These are phyloP conservation scores for Theonella swinhoei DNA, from an alignment of 37 sponge, comb jelly and placozoan species.

Conservation along the genomic window DNA sequence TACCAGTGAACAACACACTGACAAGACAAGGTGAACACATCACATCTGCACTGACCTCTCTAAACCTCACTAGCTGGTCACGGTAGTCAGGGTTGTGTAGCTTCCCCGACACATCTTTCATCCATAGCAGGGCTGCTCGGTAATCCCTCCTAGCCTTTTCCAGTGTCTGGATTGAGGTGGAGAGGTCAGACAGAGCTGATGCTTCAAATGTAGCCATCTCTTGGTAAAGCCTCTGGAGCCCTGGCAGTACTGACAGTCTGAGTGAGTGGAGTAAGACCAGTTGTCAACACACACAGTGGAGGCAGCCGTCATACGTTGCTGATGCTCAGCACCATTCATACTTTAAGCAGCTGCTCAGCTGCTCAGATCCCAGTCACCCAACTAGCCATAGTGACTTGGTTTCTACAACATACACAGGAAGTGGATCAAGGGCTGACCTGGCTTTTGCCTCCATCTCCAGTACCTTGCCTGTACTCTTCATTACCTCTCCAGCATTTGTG, in stretches of 20 bases:
- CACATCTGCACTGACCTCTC: constrained; percentile 56
- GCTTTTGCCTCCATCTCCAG: constrained; percentile 35
- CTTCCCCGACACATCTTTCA: constrained; percentile 81
- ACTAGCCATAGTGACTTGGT: too few species aligned
- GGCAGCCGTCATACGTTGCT: too few species aligned
- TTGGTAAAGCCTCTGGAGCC: constrained; percentile 42
- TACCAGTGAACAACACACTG: neutral
- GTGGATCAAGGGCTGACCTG: constrained; percentile 31
- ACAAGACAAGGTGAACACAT: neutral
- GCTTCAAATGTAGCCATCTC: constrained; percentile 53
- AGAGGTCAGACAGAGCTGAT: constrained; percentile 61
- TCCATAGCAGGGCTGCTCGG: constrained; percentile 90
- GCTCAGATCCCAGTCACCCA: too few species aligned
- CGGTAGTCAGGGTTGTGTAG: constrained; percentile 82
- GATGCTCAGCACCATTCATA: too few species aligned
- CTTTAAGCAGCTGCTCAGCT: too few species aligned
- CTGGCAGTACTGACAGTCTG: constrained; percentile 32
- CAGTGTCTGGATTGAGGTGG: constrained; percentile 58
- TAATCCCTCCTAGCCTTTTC: constrained; percentile 84
- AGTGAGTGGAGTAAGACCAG: neutral
- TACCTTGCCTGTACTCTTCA: constrained; percentile 65
- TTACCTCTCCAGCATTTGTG: constrained; percentile 67
- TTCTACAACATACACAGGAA: too few species aligned
- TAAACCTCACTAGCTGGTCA: constrained; percentile 70
- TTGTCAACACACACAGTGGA: too few species aligned